A percentile compares a stretch with the other conserved stretches of the same genome.
Conservation (phyloP, 2,888 invertebrate species). For the Synergus laeviventris region DNA sequence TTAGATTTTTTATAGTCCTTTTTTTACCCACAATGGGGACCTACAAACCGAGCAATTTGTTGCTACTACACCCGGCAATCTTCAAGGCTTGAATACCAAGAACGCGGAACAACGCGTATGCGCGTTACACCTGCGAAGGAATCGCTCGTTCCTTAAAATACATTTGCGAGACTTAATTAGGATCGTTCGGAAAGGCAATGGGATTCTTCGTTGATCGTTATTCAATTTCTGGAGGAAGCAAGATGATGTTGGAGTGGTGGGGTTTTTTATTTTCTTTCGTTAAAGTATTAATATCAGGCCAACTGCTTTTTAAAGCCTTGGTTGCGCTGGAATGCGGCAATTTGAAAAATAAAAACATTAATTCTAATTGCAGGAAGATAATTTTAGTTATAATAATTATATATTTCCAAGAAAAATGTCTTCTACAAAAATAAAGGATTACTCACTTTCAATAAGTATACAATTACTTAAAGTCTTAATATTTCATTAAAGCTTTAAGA, state of each 20-base stretch:
- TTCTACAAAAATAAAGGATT: too few relatives aligned
- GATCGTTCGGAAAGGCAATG: constrained; percentile 49
- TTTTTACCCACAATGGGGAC: constrained; percentile 59
- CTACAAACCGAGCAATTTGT: constrained; percentile 65
- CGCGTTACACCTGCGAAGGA: constrained; percentile 55
- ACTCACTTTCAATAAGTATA: too few relatives aligned
- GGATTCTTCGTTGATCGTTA: constrained; percentile 3
- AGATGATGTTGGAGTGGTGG: neutral
- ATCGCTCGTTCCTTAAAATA: constrained; percentile 39
- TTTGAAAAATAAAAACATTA: neutral
- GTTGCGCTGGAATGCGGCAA: neutral
- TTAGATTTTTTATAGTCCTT: constrained; percentile 40
- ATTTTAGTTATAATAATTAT: neutral
- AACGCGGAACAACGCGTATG: constrained; percentile 61
- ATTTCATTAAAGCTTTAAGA: too few relatives aligned
- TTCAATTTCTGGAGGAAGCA: constrained; percentile 8
- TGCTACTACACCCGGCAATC: constrained; percentile 62
- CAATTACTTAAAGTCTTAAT: too few relatives aligned
- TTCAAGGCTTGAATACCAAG: constrained; percentile 59
- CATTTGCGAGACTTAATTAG: constrained; percentile 59
- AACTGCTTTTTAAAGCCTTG: neutral
- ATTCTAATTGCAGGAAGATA: neutral
- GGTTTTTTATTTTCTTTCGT: neutral
- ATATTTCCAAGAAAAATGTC: neutral
- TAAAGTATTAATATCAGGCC: neutral